Base-by-base conservation (phyloP, 2,797 vertebrate species). In the Gambelia wislizenii region DNA sequence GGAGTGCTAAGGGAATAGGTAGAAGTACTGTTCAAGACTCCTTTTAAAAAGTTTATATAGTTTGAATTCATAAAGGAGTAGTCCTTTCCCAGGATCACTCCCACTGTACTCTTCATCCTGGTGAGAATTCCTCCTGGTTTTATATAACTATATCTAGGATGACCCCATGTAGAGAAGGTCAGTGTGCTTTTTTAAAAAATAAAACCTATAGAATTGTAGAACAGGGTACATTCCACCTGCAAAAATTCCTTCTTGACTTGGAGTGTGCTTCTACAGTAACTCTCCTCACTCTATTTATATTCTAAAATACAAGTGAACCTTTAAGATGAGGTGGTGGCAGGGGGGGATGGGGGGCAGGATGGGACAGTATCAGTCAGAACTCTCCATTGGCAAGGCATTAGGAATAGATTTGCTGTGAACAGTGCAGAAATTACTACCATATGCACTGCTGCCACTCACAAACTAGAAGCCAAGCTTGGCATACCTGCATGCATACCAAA, bases 341-440 rank as follows among this genome's bases (percentile, higher is more conserved):
- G 22, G 47, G 61, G 6, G 14, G n/a, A 82, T n/a, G n/a, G n/a
- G n/a, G n/a, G n/a, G n/a, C n/a, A n/a, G n/a, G n/a, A n/a, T n/a
- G n/a, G 59, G 74, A 83, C 18, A 36, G 20, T 44, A 49, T 64
- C 44, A 36, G 25, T 74, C 70, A 75, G 10, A 64, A 27, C 36
- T 6, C 74, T 67, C 69, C 42, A 33, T 33, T 88, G 49, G 22
- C 4, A 14, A 52, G 16, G 12, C 20, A 56, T 77, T 84, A 56
- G 49, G 56, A 70, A 81, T n/a, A 74, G 18, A 61, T 61, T 85
- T 75, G 56, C 8, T 72, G 27, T 64, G 67, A 74, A 89, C 81
- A 67, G 33, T 64, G 42, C 10, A 42, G 33, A 16, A 61, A 16
- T 74, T 77, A 69, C 39, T 69, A 20, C 44, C 36, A 47, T 18